Base-by-base conservation (phyloP, 2,888 invertebrate species). In the Beris morrisii region DNA sequence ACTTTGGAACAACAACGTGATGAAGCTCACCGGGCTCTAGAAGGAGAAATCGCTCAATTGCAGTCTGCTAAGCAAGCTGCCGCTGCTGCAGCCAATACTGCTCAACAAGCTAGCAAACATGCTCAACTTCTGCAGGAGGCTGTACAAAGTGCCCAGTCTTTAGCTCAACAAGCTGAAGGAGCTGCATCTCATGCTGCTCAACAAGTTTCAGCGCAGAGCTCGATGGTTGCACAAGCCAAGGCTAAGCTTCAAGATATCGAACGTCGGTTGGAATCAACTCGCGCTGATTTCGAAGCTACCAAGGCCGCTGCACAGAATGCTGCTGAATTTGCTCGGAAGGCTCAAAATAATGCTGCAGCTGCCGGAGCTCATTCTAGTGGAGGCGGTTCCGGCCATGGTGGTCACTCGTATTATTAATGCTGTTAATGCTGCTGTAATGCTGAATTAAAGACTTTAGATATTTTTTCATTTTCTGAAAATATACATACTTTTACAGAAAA, bases 1-100 rank as follows among this genome's bases (percentile, higher is more conserved):
- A 88, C 90, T 4, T 77, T 91, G 69, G 89, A 91, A 73, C 89
- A 90, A 75, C 91, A 91, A 78, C 86, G 87, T 7, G 84, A 88
- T 15, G 89, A 90, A 72, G 88, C 90, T 1, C 87, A 88, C 74
- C 84, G 85, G 0, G 85, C 82, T 0, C 82, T 89, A 0, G 86
- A 88, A 73, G 86, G 87, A 11, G 90, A 90, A 75, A 86, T 86
- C 73, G 85, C 86, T 81, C 89, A 89, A 79, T 76, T 89, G 74
- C 86, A 86, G 74, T 87, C 88, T 73, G 89, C 89, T 3, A 87
- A 88, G 77, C 82, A 88, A 69, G 76, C 89, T 0, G 88, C 89
- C 0, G 86, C 85, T 68, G 82, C 88, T 0, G 86, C 88, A 0
- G 85, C 85, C 38, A 83, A 86, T 69, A 82, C 88, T 0, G 88